Evolutionary conservation across 1,140 invertebrate species (phyloP).

Genomic region (Carposina sasakii): DNA sequence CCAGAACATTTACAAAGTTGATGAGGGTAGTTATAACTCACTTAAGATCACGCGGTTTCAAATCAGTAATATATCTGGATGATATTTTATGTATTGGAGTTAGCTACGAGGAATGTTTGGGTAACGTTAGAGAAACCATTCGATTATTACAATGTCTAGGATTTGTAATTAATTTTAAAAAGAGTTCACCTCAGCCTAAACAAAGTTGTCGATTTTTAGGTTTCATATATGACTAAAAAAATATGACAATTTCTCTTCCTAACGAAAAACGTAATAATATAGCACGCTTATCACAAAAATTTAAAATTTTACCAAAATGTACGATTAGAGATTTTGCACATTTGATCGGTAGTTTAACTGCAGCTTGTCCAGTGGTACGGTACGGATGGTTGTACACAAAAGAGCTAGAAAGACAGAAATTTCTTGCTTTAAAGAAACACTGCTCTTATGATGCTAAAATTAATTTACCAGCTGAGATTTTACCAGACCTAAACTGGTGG

Average conservation of each 20-base stretch:
- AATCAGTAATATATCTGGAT: constrained; percentile 7
- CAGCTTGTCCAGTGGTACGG: constrained; percentile 6
- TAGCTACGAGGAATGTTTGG: constrained; percentile 1
- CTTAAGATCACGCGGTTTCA: neutral
- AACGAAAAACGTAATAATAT: constrained; percentile 1
- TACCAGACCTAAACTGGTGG: constrained; percentile 29
- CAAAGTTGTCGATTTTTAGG: constrained; percentile 5
- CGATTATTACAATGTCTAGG: constrained; percentile 4
- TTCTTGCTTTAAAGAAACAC: neutral
- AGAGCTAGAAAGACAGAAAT: constrained; percentile 12
- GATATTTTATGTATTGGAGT: constrained; percentile 9
- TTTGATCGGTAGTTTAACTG: constrained; percentile 2
- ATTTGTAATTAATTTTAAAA: constrained; percentile 9
- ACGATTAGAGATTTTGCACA: constrained; percentile 4
- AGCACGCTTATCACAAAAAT: neutral
- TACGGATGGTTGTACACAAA: constrained; percentile 15
- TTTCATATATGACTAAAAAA: neutral
- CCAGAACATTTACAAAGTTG: constrained; percentile 7
- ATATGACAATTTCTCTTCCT: constrained; percentile 8
- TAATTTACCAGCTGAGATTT: neutral
- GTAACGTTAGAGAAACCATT: constrained; percentile 3
- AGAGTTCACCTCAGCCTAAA: constrained; percentile 2
- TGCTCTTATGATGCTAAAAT: constrained; percentile 3
- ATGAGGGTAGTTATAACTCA: constrained; percentile 3
- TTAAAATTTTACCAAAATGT: neutral